These are phyloP conservation scores for Aepyceros melampus DNA, from an alignment of 2,113 vertebrate genomes.

Conservation along the genomic window DNA sequence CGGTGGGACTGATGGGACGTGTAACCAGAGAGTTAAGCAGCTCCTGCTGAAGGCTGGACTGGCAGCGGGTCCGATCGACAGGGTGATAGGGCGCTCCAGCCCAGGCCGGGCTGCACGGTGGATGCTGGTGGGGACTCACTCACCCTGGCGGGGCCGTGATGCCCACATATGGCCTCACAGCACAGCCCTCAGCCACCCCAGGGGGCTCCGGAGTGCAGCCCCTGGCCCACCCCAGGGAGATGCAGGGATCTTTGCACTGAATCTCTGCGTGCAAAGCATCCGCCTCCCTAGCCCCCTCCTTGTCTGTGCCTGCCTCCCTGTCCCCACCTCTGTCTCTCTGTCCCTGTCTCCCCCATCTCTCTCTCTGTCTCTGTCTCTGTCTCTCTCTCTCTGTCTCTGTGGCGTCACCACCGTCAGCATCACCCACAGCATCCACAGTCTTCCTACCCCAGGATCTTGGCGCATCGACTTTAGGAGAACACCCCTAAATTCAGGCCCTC, in stretches of 20 bases:
- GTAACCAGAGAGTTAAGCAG: background rate
- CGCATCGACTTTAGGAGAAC: fast-evolving
- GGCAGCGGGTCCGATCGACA: fast-evolving
- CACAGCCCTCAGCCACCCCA: background rate
- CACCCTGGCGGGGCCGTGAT: background rate
- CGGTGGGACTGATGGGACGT: background rate
- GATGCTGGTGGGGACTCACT: background rate
- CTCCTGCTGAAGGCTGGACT: background rate
- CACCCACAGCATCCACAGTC: background rate
- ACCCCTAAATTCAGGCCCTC: background rate
- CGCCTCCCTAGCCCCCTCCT: background rate
- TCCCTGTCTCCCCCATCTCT: no score
- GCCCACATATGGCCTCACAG: background rate
- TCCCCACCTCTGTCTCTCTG: fast-evolving
- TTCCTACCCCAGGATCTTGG: fast-evolving
- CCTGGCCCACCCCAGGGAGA: background rate
- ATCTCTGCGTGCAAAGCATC: background rate
- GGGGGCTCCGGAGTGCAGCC: background rate
- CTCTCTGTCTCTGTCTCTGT: background rate
- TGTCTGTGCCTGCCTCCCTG: background rate
- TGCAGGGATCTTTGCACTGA: fast-evolving
- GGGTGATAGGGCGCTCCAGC: background rate
- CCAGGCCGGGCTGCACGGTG: fast-evolving
- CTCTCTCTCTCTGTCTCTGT: background rate
- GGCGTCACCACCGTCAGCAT: fast-evolving